Evolutionary conservation across 2,888 invertebrate genomes (phyloP), one percentile per base, ranked within the genome.

Genomic region (Nemotelus nigrinus): DNA sequence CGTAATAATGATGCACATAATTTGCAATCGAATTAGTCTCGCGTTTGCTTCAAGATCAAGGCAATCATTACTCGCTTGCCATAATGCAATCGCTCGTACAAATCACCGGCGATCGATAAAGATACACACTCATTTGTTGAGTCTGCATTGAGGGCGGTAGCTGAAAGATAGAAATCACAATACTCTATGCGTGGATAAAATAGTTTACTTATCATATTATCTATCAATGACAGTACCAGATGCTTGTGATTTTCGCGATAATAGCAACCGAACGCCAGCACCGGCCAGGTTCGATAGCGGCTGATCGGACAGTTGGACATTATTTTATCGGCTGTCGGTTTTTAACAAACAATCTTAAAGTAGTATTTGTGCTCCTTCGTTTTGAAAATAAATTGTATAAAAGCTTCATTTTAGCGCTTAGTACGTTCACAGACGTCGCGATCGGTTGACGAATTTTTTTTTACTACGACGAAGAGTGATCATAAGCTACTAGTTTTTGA

Each of bases 381-480:
- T 25, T 55, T 53, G 55, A 3, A 47, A 63, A 60, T 44, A 74
- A 63, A 74, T 63, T 7, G 74, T 74, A 74, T 74, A 74, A 74
- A 74, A 74, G 74, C 74, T 60, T 60, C 48, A n/a, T 5, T 63
- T n/a, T 48, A 43, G 39, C 44, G 74, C 74, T 58, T 63, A 63
- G 63, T 74, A 25, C 48, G 48, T 48, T 39, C 63, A 10, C 25
- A 74, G 60, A 39, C 60, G 74, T 58, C 53, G 68, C 53, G 70
- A 70, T 70, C 53, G 47, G 8, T 70, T 55, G 70, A 41, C 53
- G 70, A 70, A 53, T 41, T 25, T 41, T 70, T 47, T 63, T 70
- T 53, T 39, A 53, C 55, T n/a, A 48, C 47, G 41, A n/a, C 25
- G 25, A 2, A 43, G 55, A 53, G 44, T 8, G 7, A 39, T 43